These are phyloP conservation scores for Gadopsis bispinosus DNA, from an alignment of 2,797 vertebrate species.

Conservation along the genomic window DNA sequence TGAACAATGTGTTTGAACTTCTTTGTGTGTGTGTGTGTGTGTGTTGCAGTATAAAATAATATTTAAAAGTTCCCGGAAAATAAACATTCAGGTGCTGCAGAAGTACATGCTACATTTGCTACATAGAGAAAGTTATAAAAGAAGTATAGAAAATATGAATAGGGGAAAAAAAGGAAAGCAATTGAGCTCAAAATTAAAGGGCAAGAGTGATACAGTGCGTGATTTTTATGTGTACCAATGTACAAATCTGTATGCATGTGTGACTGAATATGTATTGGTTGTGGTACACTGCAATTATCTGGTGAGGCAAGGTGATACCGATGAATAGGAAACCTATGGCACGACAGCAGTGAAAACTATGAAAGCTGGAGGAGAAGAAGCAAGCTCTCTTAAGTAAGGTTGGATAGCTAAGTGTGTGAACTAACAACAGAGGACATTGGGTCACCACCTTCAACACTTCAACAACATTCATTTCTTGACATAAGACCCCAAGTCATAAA, in stretches of 20 bases:
- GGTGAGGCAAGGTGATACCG: slow-evolving; percentile 2
- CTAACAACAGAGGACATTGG: slow-evolving; percentile 16
- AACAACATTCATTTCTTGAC: slow-evolving; percentile 49
- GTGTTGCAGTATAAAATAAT: background rate
- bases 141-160: background rate
- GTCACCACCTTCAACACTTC: slow-evolving; percentile 33
- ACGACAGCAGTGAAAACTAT: background rate
- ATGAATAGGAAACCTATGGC: slow-evolving; percentile 5
- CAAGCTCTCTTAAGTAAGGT: background rate
- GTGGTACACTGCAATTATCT: slow-evolving; percentile 11
- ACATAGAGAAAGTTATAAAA: too few species aligned
- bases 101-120: background rate
- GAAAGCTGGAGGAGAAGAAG: background rate
- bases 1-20: background rate
- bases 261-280: background rate
- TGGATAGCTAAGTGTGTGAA: slow-evolving; percentile 25
- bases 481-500: slow-evolving; percentile 43
- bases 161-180: background rate
- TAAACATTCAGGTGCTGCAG: background rate
- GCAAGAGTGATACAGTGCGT: background rate
- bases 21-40: background rate
- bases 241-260: background rate
- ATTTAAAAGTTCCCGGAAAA: too few species aligned
- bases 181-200: background rate
- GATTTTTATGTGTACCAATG: background rate